Evolutionary conservation across 2,113 vertebrate genomes (phyloP).

Genomic region (Hypomesus transpacificus): DNA sequence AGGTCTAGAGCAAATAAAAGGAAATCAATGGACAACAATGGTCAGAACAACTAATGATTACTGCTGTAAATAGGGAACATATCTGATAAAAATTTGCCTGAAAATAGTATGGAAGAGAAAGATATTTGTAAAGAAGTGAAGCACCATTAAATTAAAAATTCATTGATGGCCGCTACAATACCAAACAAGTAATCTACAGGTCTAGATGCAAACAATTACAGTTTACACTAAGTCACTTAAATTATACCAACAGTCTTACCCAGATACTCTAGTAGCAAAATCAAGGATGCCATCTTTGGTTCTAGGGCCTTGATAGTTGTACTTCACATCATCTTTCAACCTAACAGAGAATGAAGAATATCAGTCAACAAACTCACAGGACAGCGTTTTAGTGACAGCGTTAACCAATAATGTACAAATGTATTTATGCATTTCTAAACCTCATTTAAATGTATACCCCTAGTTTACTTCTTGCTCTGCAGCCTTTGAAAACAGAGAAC

Average conservation of each 20-base stretch:
- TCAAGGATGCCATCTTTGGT: conserved; percentile 91
- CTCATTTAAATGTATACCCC: too few species aligned
- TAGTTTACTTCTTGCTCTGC: too few species aligned
- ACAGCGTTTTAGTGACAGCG: background rate
- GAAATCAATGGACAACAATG: background rate
- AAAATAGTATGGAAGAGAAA: too few species aligned
- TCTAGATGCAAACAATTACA: too few species aligned
- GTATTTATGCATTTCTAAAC: too few species aligned
- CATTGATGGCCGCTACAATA: too few species aligned
- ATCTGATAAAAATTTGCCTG: background rate
- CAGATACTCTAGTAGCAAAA: conserved; percentile 86
- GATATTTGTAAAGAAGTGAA: too few species aligned
- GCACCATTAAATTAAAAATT: too few species aligned
- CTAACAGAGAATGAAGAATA: conserved; percentile 56
- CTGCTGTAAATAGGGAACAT: background rate
- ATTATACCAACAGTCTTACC: conserved; percentile 70
- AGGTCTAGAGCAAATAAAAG: conserved; percentile 68
- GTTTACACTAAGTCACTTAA: too few species aligned
- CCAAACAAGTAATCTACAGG: too few species aligned
- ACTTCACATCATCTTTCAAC: conserved; percentile 85
- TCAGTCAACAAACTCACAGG: background rate
- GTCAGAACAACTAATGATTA: background rate
- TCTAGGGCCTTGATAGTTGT: conserved; percentile 85
- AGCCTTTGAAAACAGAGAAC: too few species aligned
- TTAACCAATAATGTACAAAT: background rate